These are phyloP conservation scores for Lordiphosa andalusiaca DNA, from an alignment of 2,888 invertebrate genomes.

Conservation along the genomic window DNA sequence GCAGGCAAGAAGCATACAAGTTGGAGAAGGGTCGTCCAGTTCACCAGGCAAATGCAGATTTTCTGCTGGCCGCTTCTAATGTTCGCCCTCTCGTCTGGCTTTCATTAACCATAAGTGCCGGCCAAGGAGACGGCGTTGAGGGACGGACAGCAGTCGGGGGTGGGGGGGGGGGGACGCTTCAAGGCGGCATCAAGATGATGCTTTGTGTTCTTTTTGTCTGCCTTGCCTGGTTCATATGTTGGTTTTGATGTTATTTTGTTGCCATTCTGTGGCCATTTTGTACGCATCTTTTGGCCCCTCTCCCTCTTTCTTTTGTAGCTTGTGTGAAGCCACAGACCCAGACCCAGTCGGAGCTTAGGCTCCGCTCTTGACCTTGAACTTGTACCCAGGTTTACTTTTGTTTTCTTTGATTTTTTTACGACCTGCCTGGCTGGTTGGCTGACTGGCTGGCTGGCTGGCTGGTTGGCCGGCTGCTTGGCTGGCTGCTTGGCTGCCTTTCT, in stretches of 20 bases:
- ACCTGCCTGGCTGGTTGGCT: neutral
- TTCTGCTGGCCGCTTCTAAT: constrained; percentile 29
- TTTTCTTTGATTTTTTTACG: constrained; percentile 53
- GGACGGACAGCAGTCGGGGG: constrained; percentile 10
- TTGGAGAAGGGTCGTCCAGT: too few species aligned
- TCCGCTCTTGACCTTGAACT: constrained; percentile 72
- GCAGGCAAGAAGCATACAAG: too few species aligned
- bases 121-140: neutral
- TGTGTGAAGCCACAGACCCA: constrained; percentile 11
- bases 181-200: constrained; percentile 40
- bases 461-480: constrained; percentile 19
- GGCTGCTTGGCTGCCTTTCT: constrained; percentile 37
- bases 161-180: constrained; percentile 11
- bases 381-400: constrained; percentile 72
- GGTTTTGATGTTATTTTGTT: constrained; percentile 8
- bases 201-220: constrained; percentile 19
- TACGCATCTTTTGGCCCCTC: constrained; percentile 2
- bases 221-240: constrained; percentile 1
- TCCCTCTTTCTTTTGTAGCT: constrained; percentile 16
- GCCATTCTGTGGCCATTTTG: constrained; percentile 6
- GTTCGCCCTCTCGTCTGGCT: constrained; percentile 27
- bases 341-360: constrained; percentile 16
- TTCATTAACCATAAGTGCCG: constrained; percentile 34
- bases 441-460: constrained; percentile 21
- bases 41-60: constrained; percentile 10